Evolutionary conservation across 2,113 vertebrate genomes (phyloP).

Genomic region (Elephas maximus): DNA sequence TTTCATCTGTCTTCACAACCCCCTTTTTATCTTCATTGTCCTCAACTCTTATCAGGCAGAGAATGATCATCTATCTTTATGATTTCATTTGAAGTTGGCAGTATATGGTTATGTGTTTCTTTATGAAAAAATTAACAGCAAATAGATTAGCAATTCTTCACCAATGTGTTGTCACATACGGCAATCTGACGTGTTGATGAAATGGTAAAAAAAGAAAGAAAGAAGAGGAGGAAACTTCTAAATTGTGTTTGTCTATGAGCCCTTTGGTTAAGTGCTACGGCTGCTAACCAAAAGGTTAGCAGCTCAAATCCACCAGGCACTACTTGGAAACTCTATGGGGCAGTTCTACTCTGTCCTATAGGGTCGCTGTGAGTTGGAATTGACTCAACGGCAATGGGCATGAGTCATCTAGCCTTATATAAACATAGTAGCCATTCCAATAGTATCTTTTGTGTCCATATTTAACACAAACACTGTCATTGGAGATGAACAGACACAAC

Average conservation of each 20-base stretch:
- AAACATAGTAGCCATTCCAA: background rate
- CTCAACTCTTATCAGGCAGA: background rate
- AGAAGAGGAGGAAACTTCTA: background rate
- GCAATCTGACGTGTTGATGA: background rate
- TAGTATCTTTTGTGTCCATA: background rate
- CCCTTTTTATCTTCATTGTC: constrained; percentile 20
- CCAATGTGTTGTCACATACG: background rate
- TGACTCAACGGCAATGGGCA: no score
- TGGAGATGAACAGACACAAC: background rate
- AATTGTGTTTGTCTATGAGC: background rate
- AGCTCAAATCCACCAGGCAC: no score
- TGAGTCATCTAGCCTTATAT: background rate
- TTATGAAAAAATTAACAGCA: background rate
- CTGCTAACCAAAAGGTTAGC: no score
- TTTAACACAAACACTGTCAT: background rate
- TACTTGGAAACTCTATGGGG: no score
- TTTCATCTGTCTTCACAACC: background rate
- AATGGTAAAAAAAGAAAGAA: background rate
- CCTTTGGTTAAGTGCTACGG: no score
- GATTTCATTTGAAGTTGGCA: background rate
- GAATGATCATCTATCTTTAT: background rate
- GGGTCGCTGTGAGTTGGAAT: no score
- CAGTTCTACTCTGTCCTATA: no score
- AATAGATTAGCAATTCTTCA: background rate
- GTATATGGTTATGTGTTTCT: background rate